Evolutionary conservation across 2,888 invertebrate species (phyloP).

Genomic region (Watsonalla binaria): DNA sequence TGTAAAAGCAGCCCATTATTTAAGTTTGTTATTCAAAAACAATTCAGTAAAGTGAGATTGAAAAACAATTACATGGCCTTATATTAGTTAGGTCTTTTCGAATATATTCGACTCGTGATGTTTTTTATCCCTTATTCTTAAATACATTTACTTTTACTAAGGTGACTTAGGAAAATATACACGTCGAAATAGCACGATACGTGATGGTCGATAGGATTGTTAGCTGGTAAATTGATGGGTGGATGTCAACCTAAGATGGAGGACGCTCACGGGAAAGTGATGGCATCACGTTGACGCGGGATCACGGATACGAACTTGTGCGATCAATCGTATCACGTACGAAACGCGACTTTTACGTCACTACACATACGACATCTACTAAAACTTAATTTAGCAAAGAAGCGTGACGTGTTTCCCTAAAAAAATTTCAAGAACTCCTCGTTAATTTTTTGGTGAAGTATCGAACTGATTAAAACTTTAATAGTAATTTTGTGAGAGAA

Average conservation of each 20-base stretch:
- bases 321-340: constrained; percentile 17
- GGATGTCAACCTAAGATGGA: background rate
- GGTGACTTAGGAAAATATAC: too few relatives aligned
- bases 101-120: too few relatives aligned
- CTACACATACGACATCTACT: constrained; percentile 14
- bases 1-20: too few relatives aligned
- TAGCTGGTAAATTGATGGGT: constrained; percentile 15
- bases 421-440: background rate
- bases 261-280: constrained; percentile 7
- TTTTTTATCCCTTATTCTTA: too few relatives aligned
- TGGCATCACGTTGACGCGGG: constrained; percentile 12
- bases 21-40: too few relatives aligned
- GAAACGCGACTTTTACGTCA: constrained; percentile 12
- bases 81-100: too few relatives aligned
- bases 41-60: too few relatives aligned
- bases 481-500: background rate
- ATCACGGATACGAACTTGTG: constrained; percentile 15
- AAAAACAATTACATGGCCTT: too few relatives aligned
- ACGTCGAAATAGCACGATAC: too few relatives aligned
- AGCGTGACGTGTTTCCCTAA: constrained; percentile 10
- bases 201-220: constrained; percentile 1
- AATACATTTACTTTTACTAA: too few relatives aligned
- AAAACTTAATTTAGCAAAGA: constrained; percentile 13
- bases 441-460: too few relatives aligned
- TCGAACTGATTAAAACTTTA: too few relatives aligned